A percentile compares a stretch with the other conserved stretches of the same genome.
Conservation (phyloP, 2,797 vertebrate genomes). For the Morus bassanus region DNA sequence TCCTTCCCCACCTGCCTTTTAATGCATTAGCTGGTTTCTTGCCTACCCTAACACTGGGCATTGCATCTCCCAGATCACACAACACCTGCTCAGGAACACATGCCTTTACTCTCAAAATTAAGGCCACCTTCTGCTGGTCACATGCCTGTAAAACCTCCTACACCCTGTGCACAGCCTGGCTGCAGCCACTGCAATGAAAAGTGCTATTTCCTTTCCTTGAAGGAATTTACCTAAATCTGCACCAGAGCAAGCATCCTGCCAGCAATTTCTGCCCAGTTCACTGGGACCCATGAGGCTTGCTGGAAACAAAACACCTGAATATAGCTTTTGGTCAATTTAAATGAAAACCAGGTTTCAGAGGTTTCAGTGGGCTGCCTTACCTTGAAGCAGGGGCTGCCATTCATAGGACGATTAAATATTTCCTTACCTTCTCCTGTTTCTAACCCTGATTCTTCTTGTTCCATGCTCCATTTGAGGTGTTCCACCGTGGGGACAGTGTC, state of each 20-base stretch:
- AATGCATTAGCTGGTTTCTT: neutral
- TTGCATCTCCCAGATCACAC: neutral
- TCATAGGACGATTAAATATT: neutral
- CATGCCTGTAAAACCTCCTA: neutral
- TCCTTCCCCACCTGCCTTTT: fast-evolving
- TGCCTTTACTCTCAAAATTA: neutral
- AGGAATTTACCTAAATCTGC: neutral
- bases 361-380: neutral
- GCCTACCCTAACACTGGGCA: neutral
- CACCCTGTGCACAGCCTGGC: neutral
- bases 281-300: neutral
- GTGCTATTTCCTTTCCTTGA: neutral
- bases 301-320: neutral
- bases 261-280: neutral
- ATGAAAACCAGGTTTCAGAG: neutral
- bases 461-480: neutral
- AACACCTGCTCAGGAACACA: neutral
- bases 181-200: neutral
- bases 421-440: neutral
- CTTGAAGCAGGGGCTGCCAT: neutral
- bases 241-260: neutral
- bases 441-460: neutral
- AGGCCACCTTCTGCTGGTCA: neutral
- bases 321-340: neutral
- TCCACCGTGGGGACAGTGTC: fast-evolving